Base-by-base conservation (phyloP, 2,888 invertebrate species). In the Cheilosia vernalis region DNA sequence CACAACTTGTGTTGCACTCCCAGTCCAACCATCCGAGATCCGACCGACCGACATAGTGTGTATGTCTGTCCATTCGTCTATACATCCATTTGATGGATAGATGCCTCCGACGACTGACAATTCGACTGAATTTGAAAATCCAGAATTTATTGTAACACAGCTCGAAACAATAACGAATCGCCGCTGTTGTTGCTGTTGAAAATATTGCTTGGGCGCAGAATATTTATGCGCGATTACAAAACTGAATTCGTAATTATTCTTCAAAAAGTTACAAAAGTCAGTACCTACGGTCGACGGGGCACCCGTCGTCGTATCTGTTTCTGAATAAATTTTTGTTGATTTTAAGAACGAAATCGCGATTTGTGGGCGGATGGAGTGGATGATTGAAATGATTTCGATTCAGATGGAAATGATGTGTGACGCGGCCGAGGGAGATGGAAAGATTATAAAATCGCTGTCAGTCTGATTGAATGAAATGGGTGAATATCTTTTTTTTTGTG, bases 191-290 rank as follows among this genome's bases (percentile, higher is more conserved):
- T 19, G 60, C 66, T 55, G 4, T 13, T 37, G 30, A 17, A 61
- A 51, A 40, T 27, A 37, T 61, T 27, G 51, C 10, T 7, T 56
- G 72, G 58, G 55, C 60, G 53, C 51, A 61, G 77, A 78, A 83
- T 76, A 77, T 83, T 83, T 83, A 78, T 78, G 61, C 61, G 72
- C 67, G 83, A 83, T 83, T 83, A 67, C 83, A 73, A 78, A 77
- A 78, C 61, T 73, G 60, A 83, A 83, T 78, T 78, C 49, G 83
- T 73, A 78, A 83, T 72, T 61, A 66, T 77, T 83, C 51, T 10
- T 56, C 55, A 51, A 76, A 70, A 53, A 49, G 51, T 76, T 63
- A 63, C 69, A 74, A 74, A 66, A 55, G 61, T 80, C 77, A 47
- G 58, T 72, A 37, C 5, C 10, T 58, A 44, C 13, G 58, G 33